These are phyloP conservation scores for Trichacis sp. DNA, from an alignment of 2,888 invertebrate genomes.

Conservation along the genomic window DNA sequence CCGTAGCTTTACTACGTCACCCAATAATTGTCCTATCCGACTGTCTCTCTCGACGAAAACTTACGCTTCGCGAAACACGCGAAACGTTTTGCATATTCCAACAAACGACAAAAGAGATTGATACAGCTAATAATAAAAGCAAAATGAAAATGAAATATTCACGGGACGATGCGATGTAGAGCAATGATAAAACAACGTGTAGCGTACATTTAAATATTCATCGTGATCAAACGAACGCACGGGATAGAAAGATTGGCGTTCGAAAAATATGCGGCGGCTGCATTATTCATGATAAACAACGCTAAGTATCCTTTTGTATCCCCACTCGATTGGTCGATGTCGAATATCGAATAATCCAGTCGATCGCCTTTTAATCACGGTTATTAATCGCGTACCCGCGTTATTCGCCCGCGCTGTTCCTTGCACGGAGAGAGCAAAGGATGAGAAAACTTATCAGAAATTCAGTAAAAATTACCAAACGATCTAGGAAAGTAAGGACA, in stretches of 20 bases:
- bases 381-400: neutral
- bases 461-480: too few species aligned
- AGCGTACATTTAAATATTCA: neutral
- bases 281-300: conserved; percentile 1
- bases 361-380: neutral
- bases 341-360: neutral
- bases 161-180: neutral
- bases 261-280: neutral
- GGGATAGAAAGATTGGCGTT: neutral
- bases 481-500: too few species aligned
- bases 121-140: neutral
- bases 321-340: neutral
- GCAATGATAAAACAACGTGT: conserved; percentile 2
- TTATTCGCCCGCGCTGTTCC: too few species aligned
- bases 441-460: too few species aligned
- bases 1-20: too few species aligned
- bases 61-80: too few species aligned
- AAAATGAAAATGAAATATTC: neutral
- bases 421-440: too few species aligned
- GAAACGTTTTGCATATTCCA: too few species aligned
- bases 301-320: neutral
- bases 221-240: neutral
- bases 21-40: too few species aligned
- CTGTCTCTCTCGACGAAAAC: too few species aligned
- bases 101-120: too few species aligned